Conservation (phyloP, 2,113 vertebrate species). For the Nerophis lumbriciformis region DNA sequence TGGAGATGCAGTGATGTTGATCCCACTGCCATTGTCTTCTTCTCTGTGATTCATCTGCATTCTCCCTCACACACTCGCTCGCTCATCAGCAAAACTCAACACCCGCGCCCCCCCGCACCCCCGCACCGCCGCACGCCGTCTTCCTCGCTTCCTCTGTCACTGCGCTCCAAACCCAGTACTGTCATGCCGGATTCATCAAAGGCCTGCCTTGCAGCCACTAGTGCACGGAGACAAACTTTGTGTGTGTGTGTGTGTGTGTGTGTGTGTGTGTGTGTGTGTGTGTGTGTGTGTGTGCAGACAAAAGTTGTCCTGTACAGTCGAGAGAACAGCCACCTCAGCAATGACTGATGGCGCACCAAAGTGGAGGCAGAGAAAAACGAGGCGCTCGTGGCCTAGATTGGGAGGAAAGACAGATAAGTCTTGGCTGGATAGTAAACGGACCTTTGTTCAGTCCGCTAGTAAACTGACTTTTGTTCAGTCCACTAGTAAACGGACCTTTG, state of each 20-base stretch:
- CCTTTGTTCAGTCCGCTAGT: too few relatives aligned
- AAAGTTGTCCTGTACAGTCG: slow-evolving; percentile 51
- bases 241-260: slow-evolving; percentile 34
- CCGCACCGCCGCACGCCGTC: slow-evolving; percentile 11
- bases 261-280: slow-evolving; percentile 7
- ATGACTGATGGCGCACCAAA: slow-evolving; percentile 46
- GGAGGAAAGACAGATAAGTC: slow-evolving; percentile 16
- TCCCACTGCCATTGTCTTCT: slow-evolving; percentile 44
- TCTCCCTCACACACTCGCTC: slow-evolving; percentile 43
- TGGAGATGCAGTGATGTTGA: slow-evolving; percentile 46
- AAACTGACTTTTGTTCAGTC: too few relatives aligned
- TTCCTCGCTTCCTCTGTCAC: slow-evolving; percentile 45
- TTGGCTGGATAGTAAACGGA: neutral
- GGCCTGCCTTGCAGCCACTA: slow-evolving; percentile 48
- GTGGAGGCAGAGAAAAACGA: slow-evolving; percentile 37
- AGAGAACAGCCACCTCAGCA: slow-evolving; percentile 63
- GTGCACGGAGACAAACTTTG: slow-evolving; percentile 34
- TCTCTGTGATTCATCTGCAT: slow-evolving; percentile 59
- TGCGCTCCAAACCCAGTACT: slow-evolving; percentile 60
- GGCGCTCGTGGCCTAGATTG: slow-evolving; percentile 52
- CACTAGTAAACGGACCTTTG: too few relatives aligned
- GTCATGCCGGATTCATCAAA: slow-evolving; percentile 61
- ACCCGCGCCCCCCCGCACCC: too few relatives aligned
- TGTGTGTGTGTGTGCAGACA: slow-evolving; percentile 13
- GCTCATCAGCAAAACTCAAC: slow-evolving; percentile 4